Percentiles rank a stretch among this genome's conserved stretches.
phyloP scores from a whole-genome alignment of 2,888 invertebrate species.

The Lydus trimaculatus region DNA sequence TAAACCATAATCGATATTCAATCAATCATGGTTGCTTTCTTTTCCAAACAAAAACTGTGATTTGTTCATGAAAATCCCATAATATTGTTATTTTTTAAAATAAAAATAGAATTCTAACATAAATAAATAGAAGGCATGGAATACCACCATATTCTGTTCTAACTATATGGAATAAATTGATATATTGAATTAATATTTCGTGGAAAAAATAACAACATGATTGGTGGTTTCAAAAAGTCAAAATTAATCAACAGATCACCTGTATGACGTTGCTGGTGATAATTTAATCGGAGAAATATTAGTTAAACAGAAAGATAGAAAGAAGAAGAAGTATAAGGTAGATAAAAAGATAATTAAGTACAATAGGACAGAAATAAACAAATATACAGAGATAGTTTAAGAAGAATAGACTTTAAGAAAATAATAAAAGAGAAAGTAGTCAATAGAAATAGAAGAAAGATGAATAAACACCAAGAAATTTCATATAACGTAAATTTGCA shows the following conservation, averaged over 20 bases:
- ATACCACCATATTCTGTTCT: not conserved
- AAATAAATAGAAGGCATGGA: not conserved
- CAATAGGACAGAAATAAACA: not conserved
- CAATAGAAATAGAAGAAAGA: not conserved
- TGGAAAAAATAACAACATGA: not conserved
- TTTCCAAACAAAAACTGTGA: not conserved
- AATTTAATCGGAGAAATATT: slow-evolving; percentile 38
- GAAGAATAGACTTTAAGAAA: too few species aligned
- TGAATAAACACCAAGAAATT: not conserved
- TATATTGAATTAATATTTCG: not conserved
- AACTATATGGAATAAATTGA: not conserved
- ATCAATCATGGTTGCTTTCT: not conserved
- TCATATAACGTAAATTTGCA: not conserved
- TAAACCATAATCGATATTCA: not conserved
- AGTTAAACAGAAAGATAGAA: slow-evolving; percentile 7
- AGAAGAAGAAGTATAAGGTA: not conserved
- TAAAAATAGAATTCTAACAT: not conserved
- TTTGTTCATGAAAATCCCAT: not conserved
- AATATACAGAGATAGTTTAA: not conserved
- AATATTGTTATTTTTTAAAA: not conserved
- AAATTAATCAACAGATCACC: not conserved
- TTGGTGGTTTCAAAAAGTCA: not conserved
- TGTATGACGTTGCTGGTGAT: slow-evolving; percentile 42
- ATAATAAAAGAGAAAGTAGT: not conserved
- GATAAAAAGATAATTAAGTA: not conserved